Conservation (phyloP, 2,113 vertebrate species). For the Prunella fulvescens region DNA sequence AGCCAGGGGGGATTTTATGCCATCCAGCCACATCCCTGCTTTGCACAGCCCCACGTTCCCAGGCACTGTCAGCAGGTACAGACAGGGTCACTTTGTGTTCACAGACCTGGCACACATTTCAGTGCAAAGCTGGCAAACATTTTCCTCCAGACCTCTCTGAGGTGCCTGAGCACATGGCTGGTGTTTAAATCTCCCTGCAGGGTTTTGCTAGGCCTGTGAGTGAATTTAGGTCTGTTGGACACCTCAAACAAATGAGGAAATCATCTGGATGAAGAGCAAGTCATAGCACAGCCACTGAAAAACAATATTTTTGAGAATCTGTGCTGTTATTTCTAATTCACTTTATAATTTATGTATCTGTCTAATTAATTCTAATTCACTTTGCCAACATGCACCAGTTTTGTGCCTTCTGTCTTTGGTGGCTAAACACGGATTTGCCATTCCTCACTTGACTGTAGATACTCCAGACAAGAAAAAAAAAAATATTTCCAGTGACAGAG, state of each 20-base stretch:
- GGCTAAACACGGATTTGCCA: neutral
- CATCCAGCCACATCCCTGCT: neutral
- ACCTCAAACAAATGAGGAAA: neutral
- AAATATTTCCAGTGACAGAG: neutral
- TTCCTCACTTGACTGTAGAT: neutral
- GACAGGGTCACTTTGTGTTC: neutral
- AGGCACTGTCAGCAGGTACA: neutral
- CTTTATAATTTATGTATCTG: neutral
- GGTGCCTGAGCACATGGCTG: neutral
- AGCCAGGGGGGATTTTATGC: neutral
- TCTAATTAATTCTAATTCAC: neutral
- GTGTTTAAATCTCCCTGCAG: neutral
- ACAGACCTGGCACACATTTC: neutral
- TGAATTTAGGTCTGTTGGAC: neutral
- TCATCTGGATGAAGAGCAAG: neutral
- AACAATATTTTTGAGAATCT: neutral
- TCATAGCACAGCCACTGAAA: neutral
- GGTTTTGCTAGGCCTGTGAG: neutral
- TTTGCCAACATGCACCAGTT: neutral
- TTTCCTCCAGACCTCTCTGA: neutral
- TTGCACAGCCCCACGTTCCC: neutral
- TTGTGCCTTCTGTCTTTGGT: neutral
- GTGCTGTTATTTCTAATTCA: neutral
- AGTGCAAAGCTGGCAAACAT: neutral
- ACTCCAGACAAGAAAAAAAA: neutral